phyloP scores from a whole-genome alignment of 2,797 vertebrate species.

The Sebastolobus alascanus region DNA sequence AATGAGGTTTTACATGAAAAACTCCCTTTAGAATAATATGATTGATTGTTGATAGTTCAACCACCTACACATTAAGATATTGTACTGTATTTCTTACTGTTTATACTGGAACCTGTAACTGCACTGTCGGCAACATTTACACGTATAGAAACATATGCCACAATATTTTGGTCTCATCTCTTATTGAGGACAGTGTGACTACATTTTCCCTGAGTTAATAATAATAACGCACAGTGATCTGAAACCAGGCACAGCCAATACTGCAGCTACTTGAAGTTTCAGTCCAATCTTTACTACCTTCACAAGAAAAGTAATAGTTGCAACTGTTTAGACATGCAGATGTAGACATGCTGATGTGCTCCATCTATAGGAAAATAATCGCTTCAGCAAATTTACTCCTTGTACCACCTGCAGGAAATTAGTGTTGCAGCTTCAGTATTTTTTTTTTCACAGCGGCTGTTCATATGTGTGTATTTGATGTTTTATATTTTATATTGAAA shows the following conservation, averaged over 20 bases:
- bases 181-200: not conserved
- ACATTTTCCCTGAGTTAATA: not conserved
- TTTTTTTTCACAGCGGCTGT: not conserved
- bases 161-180: not conserved
- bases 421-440: not conserved
- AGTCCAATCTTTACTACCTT: too few relatives aligned
- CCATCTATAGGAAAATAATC: not conserved
- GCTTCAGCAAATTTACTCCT: not conserved
- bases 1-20: not conserved
- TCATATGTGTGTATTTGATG: not conserved
- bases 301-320: not conserved
- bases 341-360: not conserved
- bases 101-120: not conserved
- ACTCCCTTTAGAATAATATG: not conserved
- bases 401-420: not conserved
- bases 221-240: not conserved
- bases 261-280: not conserved
- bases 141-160: not conserved
- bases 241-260: not conserved
- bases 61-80: not conserved
- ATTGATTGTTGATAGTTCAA: constrained; percentile 4
- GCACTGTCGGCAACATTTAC: not conserved
- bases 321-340: not conserved
- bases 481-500: constrained; percentile 11
- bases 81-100: not conserved